Base-by-base conservation (phyloP, 2,888 invertebrate genomes). In the Drosophila recens region DNA sequence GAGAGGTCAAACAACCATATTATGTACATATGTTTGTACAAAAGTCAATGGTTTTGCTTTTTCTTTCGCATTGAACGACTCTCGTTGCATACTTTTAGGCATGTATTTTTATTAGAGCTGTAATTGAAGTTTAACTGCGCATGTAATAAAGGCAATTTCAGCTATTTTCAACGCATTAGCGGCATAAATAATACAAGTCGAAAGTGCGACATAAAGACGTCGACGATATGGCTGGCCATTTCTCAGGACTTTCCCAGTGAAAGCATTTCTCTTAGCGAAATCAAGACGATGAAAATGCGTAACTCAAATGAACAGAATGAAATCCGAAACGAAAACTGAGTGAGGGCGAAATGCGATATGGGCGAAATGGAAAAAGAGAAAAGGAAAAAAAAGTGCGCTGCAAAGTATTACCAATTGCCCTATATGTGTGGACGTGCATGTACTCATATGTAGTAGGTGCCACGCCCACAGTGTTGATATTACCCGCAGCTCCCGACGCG, bases 121-220 rank as follows among this genome's bases (percentile, higher is more conserved):
- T 89, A 90, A 90, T 90, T 89, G 88, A 82, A 86, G 83, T 88
- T 90, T 83, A 90, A 90, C 90, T 83, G 89, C 87, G 87, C 90
- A 89, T 90, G 82, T 90, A 90, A 90, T 90, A 90, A 90, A 90
- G 82, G 84, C 84, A 83, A 90, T 90, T 90, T 87, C 59, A 82
- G 89, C 79, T 82, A 82, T 90, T 90, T 89, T 86, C 79, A 79
- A 82, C 82, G 80, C 85, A 90, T 90, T 90, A 90, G 73, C 79
- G 72, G 71, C 89, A 87, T 90, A 89, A 89, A 90, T 89, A 90
- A 86, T 76, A 76, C 71, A 70, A 63, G 77, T 71, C 76, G 72
- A 84, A 84, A 79, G 70, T 73, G 72, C 69, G 74, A 79, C 75
- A 87, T 72, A 57, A 80, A 77, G 77, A 73, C 81, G 74, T 59